These are phyloP conservation scores for Anseranas semipalmata DNA, from an alignment of 2,113 vertebrate species.

Conservation along the genomic window DNA sequence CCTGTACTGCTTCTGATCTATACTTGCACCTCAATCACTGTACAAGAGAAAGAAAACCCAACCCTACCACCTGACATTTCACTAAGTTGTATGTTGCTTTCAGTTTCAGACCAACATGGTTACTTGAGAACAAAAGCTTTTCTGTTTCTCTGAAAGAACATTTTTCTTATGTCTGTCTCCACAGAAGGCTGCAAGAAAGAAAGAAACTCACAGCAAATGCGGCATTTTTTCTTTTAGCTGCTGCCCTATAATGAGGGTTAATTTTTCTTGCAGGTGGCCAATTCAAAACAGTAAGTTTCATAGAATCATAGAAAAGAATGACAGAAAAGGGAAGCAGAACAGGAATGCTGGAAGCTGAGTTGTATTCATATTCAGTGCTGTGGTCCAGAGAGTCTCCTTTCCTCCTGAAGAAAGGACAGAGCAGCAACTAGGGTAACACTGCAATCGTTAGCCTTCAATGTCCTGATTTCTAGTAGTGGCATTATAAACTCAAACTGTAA, in stretches of 20 bases:
- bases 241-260: background rate
- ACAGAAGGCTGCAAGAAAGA: background rate
- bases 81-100: background rate
- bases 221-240: background rate
- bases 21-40: background rate
- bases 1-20: background rate
- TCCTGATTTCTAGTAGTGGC: background rate
- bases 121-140: background rate
- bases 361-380: background rate
- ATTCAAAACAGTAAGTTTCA: background rate
- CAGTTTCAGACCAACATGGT: background rate
- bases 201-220: background rate
- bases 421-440: background rate
- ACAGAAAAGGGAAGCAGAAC: background rate
- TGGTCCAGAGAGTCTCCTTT: background rate
- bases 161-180: background rate
- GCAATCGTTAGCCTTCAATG: background rate
- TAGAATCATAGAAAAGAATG: background rate
- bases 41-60: slow-evolving; percentile 4
- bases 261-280: background rate
- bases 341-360: background rate
- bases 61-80: background rate
- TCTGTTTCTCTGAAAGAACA: background rate
- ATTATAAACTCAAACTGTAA: slow-evolving; percentile 17
- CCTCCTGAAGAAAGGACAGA: background rate